These are phyloP conservation scores for Tetrax tetrax DNA, from an alignment of 2,113 vertebrate species.

Conservation along the genomic window DNA sequence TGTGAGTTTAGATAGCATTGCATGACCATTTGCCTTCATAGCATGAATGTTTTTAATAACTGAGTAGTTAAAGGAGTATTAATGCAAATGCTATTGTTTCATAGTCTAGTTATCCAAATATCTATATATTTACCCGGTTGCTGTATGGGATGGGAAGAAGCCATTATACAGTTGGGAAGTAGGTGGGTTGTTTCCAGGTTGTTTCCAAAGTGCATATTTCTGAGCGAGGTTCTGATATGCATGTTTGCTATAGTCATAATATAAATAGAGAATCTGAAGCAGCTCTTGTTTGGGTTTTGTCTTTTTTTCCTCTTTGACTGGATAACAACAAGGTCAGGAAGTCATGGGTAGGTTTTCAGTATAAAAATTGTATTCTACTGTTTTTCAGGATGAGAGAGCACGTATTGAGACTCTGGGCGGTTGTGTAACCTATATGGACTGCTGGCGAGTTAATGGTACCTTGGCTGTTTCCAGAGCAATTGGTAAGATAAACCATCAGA, in stretches of 20 bases:
- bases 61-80: background rate
- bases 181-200: background rate
- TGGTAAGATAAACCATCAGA: slow-evolving; percentile 75
- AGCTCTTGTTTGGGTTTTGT: background rate
- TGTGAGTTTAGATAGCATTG: background rate
- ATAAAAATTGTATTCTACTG: background rate
- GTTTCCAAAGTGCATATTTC: background rate
- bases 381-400: slow-evolving; percentile 87
- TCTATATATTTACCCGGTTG: background rate
- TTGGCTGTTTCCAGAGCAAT: slow-evolving; percentile 96
- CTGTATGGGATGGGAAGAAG: background rate
- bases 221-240: background rate
- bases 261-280: background rate
- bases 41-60: background rate
- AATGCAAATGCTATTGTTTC: background rate
- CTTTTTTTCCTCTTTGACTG: background rate
- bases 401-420: slow-evolving; percentile 92
- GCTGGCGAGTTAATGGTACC: slow-evolving; percentile 98
- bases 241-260: background rate
- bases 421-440: slow-evolving; percentile 91
- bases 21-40: background rate
- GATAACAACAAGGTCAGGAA: background rate
- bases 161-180: background rate
- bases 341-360: background rate
- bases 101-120: background rate